These are phyloP conservation scores for Trisateles emortualis DNA, from an alignment of 2,888 invertebrate species.

Conservation along the genomic window DNA sequence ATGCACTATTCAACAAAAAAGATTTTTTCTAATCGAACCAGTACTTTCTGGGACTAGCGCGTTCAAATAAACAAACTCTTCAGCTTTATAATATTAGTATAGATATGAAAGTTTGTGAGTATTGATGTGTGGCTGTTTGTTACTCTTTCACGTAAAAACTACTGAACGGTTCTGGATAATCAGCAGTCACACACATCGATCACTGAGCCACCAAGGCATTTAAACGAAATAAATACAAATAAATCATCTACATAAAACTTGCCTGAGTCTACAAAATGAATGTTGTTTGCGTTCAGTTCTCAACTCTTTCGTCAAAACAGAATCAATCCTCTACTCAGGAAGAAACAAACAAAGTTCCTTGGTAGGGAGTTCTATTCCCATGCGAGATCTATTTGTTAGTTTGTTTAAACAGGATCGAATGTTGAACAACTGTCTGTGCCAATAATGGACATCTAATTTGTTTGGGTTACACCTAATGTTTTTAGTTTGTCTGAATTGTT, in stretches of 20 bases:
- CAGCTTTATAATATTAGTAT: too few species aligned
- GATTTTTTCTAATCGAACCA: too few species aligned
- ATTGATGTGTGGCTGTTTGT: too few species aligned
- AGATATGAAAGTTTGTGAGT: too few species aligned
- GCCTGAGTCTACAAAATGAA: background rate
- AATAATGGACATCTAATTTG: constrained; percentile 61
- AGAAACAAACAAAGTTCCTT: constrained; percentile 46
- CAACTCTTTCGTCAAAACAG: constrained; percentile 27
- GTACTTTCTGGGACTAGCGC: too few species aligned
- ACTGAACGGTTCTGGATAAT: too few species aligned
- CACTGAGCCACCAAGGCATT: too few species aligned
- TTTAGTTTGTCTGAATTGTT: too few species aligned
- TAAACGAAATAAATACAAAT: background rate
- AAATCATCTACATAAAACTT: background rate
- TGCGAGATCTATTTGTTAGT: constrained; percentile 51
- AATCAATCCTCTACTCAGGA: constrained; percentile 37
- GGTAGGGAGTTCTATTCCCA: constrained; percentile 60
- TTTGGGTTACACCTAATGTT: constrained; percentile 26
- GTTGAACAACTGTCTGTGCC: constrained; percentile 78
- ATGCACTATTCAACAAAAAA: too few species aligned
- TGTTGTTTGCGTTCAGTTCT: background rate
- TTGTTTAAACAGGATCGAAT: constrained; percentile 71
- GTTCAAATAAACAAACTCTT: too few species aligned
- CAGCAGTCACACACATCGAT: too few species aligned
- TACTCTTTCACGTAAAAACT: too few species aligned